Evolutionary conservation across 1,140 invertebrate genomes (phyloP).

Genomic region (Cyphomyrmex costatus): DNA sequence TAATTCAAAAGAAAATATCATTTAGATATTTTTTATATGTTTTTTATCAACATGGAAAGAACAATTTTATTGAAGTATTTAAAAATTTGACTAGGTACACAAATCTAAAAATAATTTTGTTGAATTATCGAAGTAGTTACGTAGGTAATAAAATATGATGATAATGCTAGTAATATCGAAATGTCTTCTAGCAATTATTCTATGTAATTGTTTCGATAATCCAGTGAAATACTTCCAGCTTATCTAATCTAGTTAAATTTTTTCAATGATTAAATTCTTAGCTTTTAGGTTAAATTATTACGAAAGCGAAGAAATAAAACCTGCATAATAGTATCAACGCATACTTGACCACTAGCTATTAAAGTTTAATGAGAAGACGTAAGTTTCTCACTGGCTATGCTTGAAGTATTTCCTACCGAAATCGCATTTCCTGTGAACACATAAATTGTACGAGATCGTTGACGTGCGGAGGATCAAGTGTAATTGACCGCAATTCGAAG

Average conservation of each 20-base stretch:
- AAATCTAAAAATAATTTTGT: too few relatives aligned
- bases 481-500: slow-evolving; percentile 44
- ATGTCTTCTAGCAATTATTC: too few relatives aligned
- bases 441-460: slow-evolving; percentile 72
- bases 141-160: too few relatives aligned
- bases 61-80: too few relatives aligned
- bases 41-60: not conserved
- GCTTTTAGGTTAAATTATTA: not conserved
- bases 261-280: not conserved
- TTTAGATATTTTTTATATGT: not conserved
- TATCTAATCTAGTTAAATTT: too few relatives aligned
- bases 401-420: slow-evolving; percentile 20
- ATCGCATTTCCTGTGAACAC: slow-evolving; percentile 24
- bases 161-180: too few relatives aligned
- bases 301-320: not conserved
- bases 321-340: not conserved
- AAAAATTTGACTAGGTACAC: too few relatives aligned
- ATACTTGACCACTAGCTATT: not conserved
- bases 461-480: slow-evolving; percentile 40
- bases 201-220: too few relatives aligned
- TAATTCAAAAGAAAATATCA: not conserved
- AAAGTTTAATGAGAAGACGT: slow-evolving; percentile 5
- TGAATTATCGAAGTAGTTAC: too few relatives aligned
- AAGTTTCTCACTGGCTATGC: not conserved
- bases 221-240: too few relatives aligned